Base-by-base conservation (phyloP, 2,888 invertebrate species). In the Sinhomidia bicolor region DNA sequence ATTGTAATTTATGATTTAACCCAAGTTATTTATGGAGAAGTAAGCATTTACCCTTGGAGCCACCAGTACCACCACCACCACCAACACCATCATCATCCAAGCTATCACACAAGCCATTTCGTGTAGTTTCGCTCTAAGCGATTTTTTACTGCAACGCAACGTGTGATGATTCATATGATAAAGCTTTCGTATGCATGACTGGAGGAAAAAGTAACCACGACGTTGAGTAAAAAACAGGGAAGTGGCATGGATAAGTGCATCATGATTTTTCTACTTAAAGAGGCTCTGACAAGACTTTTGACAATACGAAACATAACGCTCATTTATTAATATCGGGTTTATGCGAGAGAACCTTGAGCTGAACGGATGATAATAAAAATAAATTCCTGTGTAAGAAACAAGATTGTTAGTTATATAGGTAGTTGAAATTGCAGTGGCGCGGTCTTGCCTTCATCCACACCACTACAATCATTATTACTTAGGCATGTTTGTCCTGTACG, bases 121-220 rank as follows among this genome's bases (percentile, higher is more conserved):
- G 17, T n/a, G 36, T 17, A 14, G n/a, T 68, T 20, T 36, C 14
- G 17, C 68, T 7, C 9, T 14, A n/a, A 76, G n/a, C 74, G 76
- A n/a, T n/a, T 76, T 82, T 82, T 82, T 68, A 82, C 32, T 10
- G 32, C 54, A 80, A 65, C 36, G 32, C 54, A 80, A 65, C 36
- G 4, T 80, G 44, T 78, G 57, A 78, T 78, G 78, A 78, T 78
- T 78, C 78, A 78, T 74, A 29, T 76, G 65, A 68, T 68, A 62
- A 62, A 47, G 29, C 62, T 44, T 47, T 41, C 47, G 47, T 26
- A 68, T 57, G 78, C 78, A 78, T 78, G 78, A 78, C 86, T 86
- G 86, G 86, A 86, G 71, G 80, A 86, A 80, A 80, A 80, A 79
- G 84, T 85, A 65, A 85, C 85, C 85, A 68, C 85, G 78, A 41